phyloP scores from a whole-genome alignment of 2,797 vertebrate genomes.

The Columba guinea region DNA sequence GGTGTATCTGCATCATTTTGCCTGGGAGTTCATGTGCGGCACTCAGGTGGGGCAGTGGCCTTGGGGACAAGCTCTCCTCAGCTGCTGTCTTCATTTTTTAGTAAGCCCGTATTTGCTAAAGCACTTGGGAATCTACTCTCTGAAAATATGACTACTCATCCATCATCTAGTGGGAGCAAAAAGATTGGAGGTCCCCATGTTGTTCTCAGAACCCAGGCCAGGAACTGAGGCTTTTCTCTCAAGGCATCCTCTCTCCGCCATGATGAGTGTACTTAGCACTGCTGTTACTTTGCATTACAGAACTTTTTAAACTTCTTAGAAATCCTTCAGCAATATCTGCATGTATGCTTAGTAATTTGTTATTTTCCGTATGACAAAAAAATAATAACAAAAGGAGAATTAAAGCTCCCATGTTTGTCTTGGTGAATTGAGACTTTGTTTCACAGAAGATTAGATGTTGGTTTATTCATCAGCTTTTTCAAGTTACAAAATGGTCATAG shows the following conservation, averaged over 20 bases:
- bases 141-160: neutral
- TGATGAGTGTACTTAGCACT: neutral
- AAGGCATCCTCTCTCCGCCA: neutral
- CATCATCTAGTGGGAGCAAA: neutral
- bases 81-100: neutral
- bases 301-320: neutral
- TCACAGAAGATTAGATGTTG: neutral
- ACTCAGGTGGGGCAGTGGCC: rapidly evolving
- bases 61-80: neutral
- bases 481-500: neutral
- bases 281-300: neutral
- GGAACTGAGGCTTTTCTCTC: neutral
- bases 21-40: neutral
- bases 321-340: neutral
- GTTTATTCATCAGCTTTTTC: neutral
- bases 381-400: neutral
- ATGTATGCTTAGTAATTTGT: neutral
- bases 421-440: neutral
- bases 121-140: neutral
- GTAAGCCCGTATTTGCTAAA: neutral
- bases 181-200: neutral
- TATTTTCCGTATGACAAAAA: neutral
- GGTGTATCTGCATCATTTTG: rapidly evolving
- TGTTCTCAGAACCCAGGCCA: neutral
- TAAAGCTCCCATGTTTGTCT: neutral